These are phyloP conservation scores for Polylopha cassiicola DNA, from an alignment of 2,888 invertebrate species.

Conservation along the genomic window DNA sequence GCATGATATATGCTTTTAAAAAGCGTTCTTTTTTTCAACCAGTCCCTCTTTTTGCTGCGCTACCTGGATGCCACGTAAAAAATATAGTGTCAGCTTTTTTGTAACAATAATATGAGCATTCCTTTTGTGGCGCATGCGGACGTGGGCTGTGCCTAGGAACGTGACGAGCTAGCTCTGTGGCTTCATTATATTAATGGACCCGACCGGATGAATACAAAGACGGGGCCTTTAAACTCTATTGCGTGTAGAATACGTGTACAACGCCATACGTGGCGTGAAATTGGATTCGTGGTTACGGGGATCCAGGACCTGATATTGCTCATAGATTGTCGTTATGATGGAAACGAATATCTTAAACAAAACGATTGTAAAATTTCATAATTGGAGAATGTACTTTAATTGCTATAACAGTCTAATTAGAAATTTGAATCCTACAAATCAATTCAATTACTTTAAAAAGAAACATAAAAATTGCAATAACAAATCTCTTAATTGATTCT, in stretches of 20 bases:
- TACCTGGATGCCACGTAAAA: constrained; percentile 67
- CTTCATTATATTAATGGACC: constrained; percentile 74
- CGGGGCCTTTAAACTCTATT: constrained; percentile 63
- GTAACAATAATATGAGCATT: constrained; percentile 74
- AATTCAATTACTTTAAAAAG: too few species aligned
- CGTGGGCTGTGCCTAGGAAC: constrained; percentile 58
- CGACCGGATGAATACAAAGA: constrained; percentile 71
- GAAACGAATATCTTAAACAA: too few species aligned
- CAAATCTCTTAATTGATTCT: constrained; percentile 7
- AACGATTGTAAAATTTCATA: too few species aligned
- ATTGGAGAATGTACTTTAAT: too few species aligned
- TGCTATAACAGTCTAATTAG: too few species aligned
- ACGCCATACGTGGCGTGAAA: constrained; percentile 50
- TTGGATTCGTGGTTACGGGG: constrained; percentile 45
- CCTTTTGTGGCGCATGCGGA: constrained; percentile 72
- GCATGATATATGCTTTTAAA: constrained; percentile 72
- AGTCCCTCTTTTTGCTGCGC: constrained; percentile 65
- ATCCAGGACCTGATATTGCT: constrained; percentile 6
- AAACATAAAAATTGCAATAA: constrained; percentile 1
- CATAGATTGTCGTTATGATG: constrained; percentile 1
- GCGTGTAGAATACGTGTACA: constrained; percentile 53
- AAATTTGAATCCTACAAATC: too few species aligned
- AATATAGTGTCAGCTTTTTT: constrained; percentile 65
- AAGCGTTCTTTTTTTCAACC: constrained; percentile 58
- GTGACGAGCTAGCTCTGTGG: constrained; percentile 67